Conservation (phyloP, 2,797 vertebrate species). For the Acrocephalus scirpaceus region DNA sequence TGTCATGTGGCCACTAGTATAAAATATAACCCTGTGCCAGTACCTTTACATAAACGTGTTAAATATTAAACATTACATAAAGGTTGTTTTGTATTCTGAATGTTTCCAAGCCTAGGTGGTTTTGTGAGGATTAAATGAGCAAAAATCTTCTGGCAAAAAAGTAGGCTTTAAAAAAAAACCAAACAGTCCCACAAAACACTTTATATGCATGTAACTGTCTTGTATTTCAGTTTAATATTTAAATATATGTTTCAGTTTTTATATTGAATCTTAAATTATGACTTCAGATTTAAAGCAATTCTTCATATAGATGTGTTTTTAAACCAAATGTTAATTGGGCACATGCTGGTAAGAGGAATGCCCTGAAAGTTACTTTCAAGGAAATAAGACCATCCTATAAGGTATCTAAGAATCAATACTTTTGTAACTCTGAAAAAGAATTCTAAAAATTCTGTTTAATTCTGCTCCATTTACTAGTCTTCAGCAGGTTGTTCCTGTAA, state of each 20-base stretch:
- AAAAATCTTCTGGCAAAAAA: constrained; percentile 6
- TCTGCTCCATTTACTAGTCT: neutral
- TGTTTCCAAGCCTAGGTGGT: constrained; percentile 11
- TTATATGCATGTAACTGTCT: neutral
- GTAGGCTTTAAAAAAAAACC: neutral
- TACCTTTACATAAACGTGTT: constrained; percentile 33
- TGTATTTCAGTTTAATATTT: neutral
- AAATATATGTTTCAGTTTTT: neutral
- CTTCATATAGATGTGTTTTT: neutral
- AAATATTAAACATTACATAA: constrained; percentile 53
- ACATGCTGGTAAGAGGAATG: neutral
- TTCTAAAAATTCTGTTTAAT: neutral
- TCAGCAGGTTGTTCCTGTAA: neutral
- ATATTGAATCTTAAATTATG: neutral
- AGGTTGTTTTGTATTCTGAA: neutral
- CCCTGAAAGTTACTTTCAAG: neutral
- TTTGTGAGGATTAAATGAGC: constrained; percentile 39
- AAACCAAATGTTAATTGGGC: neutral
- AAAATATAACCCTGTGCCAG: neutral
- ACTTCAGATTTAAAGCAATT: neutral
- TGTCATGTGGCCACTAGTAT: neutral
- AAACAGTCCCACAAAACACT: neutral
- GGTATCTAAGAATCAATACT: neutral
- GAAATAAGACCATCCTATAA: neutral
- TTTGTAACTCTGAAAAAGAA: neutral